Base-by-base conservation (phyloP, 2,113 vertebrate genomes). In the Neolamprologus hecqui region DNA sequence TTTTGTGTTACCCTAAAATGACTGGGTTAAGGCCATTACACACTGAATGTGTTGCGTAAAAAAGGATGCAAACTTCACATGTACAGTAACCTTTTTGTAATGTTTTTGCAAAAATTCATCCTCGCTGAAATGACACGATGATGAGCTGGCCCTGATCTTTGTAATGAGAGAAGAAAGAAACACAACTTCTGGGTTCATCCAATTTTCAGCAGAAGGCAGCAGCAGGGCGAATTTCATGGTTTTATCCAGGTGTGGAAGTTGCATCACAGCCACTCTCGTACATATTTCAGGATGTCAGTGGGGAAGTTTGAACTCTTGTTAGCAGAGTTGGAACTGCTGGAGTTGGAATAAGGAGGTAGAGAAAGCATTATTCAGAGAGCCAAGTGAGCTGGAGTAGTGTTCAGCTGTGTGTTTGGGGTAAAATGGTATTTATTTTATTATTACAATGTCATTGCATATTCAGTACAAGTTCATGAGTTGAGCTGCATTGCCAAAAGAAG, bases 211-310 rank as follows among this genome's bases (percentile, higher is more conserved):
- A 65, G 31, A 65, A 65, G 60, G 19, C 33, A 37, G 19, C 60
- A 65, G 60, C 33, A 65, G 4, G 19, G 10, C n/a, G 33, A 37
- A 13, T 37, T 37, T 37, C 60, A 37, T 37, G 60, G 60, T 65
- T 65, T 37, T 37, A 65, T 21, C 33, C 60, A 37, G 19, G 60
- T 65, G 33, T 65, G 60, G 60, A 65, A 65, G 60, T 21, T 37
- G 60, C 10, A 65, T 65, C 10, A 21, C 33, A 37, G 60, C 60
- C 33, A 0, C 19, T 65, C 60, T 65, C 3, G 6, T 21, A 37
- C 60, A 65, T n/a, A 65, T 65, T 65, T 65, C 33, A 21, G 33
- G 60, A 65, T 65, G 60, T 65, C 6, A 65, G 60, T 65, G 60
- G 31, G 60, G 60, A 37, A 37, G 31, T 65, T 37, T 65, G 60